Base-by-base conservation (phyloP, 1,140 invertebrate species). In the Leptonema lineaticorne region DNA sequence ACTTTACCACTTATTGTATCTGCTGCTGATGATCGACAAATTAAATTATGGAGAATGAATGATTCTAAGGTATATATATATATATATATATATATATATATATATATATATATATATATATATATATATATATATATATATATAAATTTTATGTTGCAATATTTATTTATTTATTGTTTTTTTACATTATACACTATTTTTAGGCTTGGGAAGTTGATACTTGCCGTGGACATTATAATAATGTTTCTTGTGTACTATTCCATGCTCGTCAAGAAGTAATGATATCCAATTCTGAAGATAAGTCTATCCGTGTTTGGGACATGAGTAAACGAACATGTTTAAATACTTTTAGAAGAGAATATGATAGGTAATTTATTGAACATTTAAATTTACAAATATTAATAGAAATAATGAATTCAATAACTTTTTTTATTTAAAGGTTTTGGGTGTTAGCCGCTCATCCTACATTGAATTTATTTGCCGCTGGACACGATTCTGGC, bases 21-120 rank as follows among this genome's bases (percentile, higher is more conserved):
- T 2, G 97, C 95, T 11, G 97, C 96, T 46, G 98, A 99, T 82
- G 98, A 99, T 82, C 84, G 97, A 22, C 93, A 97, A 76, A 91
- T 99, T 8, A 99, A 99, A 80, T 83, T 99, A 65, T 99, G 97
- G 97, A 85, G 98, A 70, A 98, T 99, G 94, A 99, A 98, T 79
- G 97, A 99, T 81, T 88, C 92, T 28, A 97, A 96, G 81, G 85
- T 86, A 77, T 74, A 18, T 56, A 41, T 63, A 33, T 33, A 6
- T n/a, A n/a, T n/a, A n/a, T n/a, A n/a, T n/a, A n/a, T n/a, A n/a
- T n/a, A n/a, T n/a, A n/a, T n/a, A n/a, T n/a, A n/a, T n/a, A n/a
- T n/a, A n/a, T n/a, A n/a, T n/a, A n/a, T n/a, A n/a, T n/a, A n/a
- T n/a, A n/a, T n/a, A n/a, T n/a, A n/a, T n/a, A n/a, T n/a, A n/a